Evolutionary conservation across 1,140 invertebrate genomes (phyloP).

Genomic region (Orchesella cincta): DNA sequence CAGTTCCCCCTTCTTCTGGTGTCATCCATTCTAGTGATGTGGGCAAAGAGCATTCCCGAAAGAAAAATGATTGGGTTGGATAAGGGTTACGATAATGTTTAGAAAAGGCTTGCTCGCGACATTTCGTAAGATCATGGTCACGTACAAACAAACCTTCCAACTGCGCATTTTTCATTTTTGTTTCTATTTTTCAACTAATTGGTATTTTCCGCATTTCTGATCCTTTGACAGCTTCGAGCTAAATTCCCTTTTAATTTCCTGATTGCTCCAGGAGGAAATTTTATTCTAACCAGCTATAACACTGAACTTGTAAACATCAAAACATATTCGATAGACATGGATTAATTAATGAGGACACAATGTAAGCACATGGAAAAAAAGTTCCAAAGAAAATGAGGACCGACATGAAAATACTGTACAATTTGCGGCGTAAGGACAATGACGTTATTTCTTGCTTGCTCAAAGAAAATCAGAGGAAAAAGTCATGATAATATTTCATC

Average conservation of each 20-base stretch:
- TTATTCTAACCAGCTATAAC: too few relatives aligned
- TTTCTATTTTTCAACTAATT: neutral
- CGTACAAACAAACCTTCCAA: neutral
- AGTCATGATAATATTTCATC: conserved; percentile 20
- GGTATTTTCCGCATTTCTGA: neutral
- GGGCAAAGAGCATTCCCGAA: neutral
- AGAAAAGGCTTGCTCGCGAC: neutral
- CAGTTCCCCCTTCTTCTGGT: neutral
- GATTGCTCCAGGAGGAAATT: too few relatives aligned
- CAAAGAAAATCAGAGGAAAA: neutral
- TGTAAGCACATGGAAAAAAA: too few relatives aligned
- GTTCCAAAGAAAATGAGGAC: too few relatives aligned
- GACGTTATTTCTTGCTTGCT: too few relatives aligned
- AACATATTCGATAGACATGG: too few relatives aligned
- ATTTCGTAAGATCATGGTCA: conserved; percentile 15
- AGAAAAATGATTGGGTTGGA: neutral
- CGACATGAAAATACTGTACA: too few relatives aligned
- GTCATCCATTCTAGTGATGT: neutral
- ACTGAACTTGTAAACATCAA: too few relatives aligned
- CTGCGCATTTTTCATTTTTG: neutral
- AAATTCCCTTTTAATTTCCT: too few relatives aligned
- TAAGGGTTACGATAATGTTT: conserved; percentile 13
- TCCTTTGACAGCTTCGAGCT: too few relatives aligned
- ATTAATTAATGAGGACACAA: too few relatives aligned
- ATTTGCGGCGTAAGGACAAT: too few relatives aligned